Percentiles rank a stretch among this genome's conserved stretches.
phyloP scores from a whole-genome alignment of 2,113 vertebrate genomes.

The Casuarius casuarius region DNA sequence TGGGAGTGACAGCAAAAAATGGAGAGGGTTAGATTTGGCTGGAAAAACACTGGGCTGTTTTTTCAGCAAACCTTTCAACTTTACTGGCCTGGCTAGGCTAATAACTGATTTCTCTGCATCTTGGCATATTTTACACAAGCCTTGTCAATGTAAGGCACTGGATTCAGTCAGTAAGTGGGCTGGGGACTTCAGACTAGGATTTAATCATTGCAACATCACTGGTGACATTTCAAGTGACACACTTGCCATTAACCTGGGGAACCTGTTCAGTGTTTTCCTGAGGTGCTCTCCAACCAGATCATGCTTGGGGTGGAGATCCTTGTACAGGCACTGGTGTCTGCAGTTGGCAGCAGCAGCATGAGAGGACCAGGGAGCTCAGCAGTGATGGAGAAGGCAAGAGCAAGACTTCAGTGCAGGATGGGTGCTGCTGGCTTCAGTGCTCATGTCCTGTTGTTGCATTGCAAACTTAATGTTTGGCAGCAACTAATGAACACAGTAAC shows the following conservation, averaged over 20 bases:
- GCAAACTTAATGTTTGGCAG: neutral
- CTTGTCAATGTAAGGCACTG: neutral
- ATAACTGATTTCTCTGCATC: constrained; percentile 10
- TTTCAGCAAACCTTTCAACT: neutral
- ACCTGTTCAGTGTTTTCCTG: neutral
- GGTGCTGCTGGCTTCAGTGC: rapidly evolving
- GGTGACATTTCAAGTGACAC: constrained; percentile 9
- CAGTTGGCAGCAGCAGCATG: neutral
- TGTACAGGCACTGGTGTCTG: neutral
- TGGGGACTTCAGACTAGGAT: neutral
- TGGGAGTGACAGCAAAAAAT: neutral
- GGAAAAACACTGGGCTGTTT: neutral
- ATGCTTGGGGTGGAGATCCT: neutral
- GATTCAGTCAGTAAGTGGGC: constrained; percentile 24
- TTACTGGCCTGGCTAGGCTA: neutral
- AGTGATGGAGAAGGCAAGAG: neutral
- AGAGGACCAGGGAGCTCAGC: neutral
- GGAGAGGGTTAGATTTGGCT: neutral
- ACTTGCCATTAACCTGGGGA: constrained; percentile 20
- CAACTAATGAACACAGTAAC: neutral
- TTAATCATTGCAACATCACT: neutral
- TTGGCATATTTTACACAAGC: neutral
- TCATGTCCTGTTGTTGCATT: rapidly evolving
- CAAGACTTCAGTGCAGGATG: rapidly evolving
- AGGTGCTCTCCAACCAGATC: neutral